Evolutionary conservation across 1,140 invertebrate genomes (phyloP).

Genomic region (Drosophila busckii): DNA sequence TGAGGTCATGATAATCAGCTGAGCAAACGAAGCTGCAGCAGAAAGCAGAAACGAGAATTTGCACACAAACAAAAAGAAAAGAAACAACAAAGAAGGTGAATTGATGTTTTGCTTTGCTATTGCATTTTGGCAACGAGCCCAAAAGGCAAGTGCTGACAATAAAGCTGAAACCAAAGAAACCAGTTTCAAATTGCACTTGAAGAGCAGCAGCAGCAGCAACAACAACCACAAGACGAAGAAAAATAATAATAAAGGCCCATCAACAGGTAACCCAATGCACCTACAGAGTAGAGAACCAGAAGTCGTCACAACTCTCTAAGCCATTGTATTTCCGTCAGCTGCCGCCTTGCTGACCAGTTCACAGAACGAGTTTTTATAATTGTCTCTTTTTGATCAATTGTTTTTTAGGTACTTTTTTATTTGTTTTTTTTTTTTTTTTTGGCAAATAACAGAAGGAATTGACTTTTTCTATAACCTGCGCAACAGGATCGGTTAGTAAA

Average conservation of each 20-base stretch:
- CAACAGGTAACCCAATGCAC: slow-evolving; percentile 73
- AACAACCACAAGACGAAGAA: slow-evolving; percentile 13
- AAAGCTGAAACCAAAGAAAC: slow-evolving; percentile 37
- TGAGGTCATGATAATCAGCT: no score
- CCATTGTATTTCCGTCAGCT: slow-evolving; percentile 70
- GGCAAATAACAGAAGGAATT: slow-evolving; percentile 51
- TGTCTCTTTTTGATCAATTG: slow-evolving; percentile 11
- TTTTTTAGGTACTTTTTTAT: slow-evolving; percentile 8
- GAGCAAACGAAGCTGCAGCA: no score
- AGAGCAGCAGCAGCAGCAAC: slow-evolving; percentile 3
- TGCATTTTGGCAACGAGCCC: slow-evolving; percentile 15
- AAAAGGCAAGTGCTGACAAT: slow-evolving; percentile 10
- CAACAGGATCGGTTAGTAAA: slow-evolving; percentile 39
- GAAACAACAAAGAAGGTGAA: no score
- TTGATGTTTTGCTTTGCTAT: not conserved
- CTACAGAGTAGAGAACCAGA: slow-evolving; percentile 57
- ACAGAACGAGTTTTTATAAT: slow-evolving; percentile 36
- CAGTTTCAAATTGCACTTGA: slow-evolving; percentile 55
- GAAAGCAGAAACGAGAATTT: no score
- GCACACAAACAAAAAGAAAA: no score
- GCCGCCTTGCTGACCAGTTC: slow-evolving; percentile 34
- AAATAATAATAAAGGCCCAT: slow-evolving; percentile 40
- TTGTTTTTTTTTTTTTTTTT: slow-evolving; percentile 32
- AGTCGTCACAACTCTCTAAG: slow-evolving; percentile 39
- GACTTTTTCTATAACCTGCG: slow-evolving; percentile 57